Evolutionary conservation across 2,113 vertebrate genomes (phyloP), one percentile per base, ranked within the genome.

Genomic region (Anhinga rufa): DNA sequence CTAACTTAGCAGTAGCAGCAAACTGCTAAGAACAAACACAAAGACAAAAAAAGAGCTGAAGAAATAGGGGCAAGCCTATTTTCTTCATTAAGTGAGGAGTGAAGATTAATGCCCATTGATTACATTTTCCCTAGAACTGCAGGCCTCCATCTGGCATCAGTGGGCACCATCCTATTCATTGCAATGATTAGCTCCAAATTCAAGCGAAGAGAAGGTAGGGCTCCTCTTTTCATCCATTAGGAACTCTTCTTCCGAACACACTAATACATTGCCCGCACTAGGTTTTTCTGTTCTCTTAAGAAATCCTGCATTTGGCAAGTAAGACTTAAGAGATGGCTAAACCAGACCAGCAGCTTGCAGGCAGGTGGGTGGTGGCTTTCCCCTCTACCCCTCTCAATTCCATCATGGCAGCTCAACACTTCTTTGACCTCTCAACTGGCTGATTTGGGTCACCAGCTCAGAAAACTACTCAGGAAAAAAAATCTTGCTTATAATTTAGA

Each of bases 251-350:
- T 57, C 48, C 48, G 3, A 65, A 57, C 57, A 62, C 40, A 34
- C 13, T 3, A 9, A 7, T 40, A 17, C 14, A 55, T 1, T 57
- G 49, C 49, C 48, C 2, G 2, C 24, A 38, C 3, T 3, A 69
- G 19, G 24, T 26, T 76, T 18, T 61, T 7, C 32, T 75, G 16
- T 49, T 65, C 65, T 83, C 68, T 65, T 21, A 48, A 40, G 66
- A 77, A 68, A 90, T 20, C 7, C n/a, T 76, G 54, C 32, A n/a
- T 57, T 60, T 80, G 32, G 22, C 38, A 83, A 60, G 17, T 4
- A 42, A 57, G 68, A 48, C 62, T 69, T 34, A 26, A 75, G 57
- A 72, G 49, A 70, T 11, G 17, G 55, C 29, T 84, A 71, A 96
- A 86, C 25, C 69, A 89, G 64, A 26, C 31, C 49, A 54, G 52